Evolutionary conservation across 2,797 vertebrate species (phyloP), one percentile per base, ranked within the genome.

Genomic region (Anomalospiza imberbis): DNA sequence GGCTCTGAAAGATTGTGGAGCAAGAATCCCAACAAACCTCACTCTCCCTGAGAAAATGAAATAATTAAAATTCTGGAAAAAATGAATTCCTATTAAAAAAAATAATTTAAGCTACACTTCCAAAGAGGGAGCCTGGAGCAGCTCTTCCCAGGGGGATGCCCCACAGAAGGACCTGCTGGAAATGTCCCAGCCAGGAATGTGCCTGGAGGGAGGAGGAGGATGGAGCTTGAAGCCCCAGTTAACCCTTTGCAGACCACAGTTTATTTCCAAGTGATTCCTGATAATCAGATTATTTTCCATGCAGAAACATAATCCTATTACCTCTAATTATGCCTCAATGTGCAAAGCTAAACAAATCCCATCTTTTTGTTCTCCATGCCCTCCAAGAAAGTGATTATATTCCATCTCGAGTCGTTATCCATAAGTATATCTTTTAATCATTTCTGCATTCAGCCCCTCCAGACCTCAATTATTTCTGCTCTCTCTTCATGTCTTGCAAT

Each of bases 401-500:
- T 91, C 72, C 83, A 83, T 85, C 88, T 93, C 32, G 8, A 87
- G 80, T 88, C 26, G 48, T 93, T 94, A 76, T 87, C 90, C 60
- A 10, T 85, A 82, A 95, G 74, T 60, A 91, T 91, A 60, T 86
- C 85, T 87, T 96, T 93, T 94, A 95, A 94, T 95, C 91, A 95
- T 94, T 94, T 70, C 83, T 94, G 74, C 74, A 70, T 90, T 94
- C 93, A 90, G 80, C 91, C 77, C 88, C 88, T 95, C 74, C 80
- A 94, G 92, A 95, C 88, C 92, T 93, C 90, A 95, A 95, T 96
- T 95, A 96, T 96, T 95, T 95, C 81, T 95, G 71, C 71, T 94
- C 45, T 34, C 34, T 94, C 71, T 71, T 78, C 85, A 91, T 73
- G 24, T 63, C 38, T 76, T 90, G 75, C 5, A 4, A 88, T 40